phyloP scores from a whole-genome alignment of 2,888 invertebrate species.

The Onchidella celtica region DNA sequence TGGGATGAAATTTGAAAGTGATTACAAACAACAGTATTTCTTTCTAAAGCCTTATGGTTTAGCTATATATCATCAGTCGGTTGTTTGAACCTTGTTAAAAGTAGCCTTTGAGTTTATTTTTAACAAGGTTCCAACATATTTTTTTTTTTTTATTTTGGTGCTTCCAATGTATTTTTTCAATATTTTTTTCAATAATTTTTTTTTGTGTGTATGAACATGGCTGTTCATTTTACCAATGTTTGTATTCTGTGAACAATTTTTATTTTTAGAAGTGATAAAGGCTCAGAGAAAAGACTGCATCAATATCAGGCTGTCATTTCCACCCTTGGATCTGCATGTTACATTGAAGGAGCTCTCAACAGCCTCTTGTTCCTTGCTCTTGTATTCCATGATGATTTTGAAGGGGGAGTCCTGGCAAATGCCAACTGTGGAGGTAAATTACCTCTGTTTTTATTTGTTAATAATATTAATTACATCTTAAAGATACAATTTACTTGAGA shows the following conservation, averaged over 20 bases:
- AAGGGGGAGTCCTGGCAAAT: constrained; percentile 69
- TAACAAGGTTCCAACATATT: background rate
- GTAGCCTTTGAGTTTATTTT: too few relatives aligned
- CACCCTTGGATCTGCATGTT: constrained; percentile 70
- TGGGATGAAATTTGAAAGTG: too few relatives aligned
- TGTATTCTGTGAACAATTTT: too few relatives aligned
- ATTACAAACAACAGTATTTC: too few relatives aligned
- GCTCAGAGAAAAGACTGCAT: constrained; percentile 63
- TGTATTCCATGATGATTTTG: constrained; percentile 70
- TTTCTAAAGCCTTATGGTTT: too few relatives aligned
- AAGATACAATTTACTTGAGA: too few relatives aligned
- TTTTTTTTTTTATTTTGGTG: background rate
- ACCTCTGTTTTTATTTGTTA: background rate
- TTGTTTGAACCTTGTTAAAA: too few relatives aligned
- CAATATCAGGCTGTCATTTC: constrained; percentile 63
- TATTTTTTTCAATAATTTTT: too few relatives aligned
- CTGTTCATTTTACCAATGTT: background rate
- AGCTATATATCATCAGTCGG: background rate
- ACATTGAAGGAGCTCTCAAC: constrained; percentile 72
- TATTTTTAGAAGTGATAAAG: constrained; percentile 59
- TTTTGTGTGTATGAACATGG: too few relatives aligned
- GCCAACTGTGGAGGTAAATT: constrained; percentile 74
- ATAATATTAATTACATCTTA: too few relatives aligned
- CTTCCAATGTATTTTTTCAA: too few relatives aligned
- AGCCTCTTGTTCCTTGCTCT: constrained; percentile 69